Evolutionary conservation across 2,113 vertebrate species (phyloP).

Genomic region (Haemorhous mexicanus): DNA sequence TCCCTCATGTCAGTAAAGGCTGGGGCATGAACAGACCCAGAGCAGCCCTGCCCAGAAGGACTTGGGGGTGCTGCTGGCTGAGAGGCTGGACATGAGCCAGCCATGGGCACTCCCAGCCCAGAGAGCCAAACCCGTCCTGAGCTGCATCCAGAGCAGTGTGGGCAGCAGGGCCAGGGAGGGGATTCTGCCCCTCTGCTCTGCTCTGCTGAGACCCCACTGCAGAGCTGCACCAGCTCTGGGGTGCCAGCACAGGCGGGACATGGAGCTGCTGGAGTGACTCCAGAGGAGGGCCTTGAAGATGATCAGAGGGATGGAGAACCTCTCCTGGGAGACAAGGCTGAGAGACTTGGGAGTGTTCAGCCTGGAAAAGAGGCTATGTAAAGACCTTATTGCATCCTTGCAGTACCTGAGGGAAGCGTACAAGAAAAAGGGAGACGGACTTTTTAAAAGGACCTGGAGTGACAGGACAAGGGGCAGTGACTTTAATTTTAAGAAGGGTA

Average conservation of each 20-base stretch:
- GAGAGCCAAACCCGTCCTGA: not conserved
- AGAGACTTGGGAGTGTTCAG: not conserved
- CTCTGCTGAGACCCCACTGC: not conserved
- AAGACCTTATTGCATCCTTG: not conserved
- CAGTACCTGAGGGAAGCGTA: not conserved
- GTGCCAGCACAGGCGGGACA: not conserved
- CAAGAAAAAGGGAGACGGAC: not conserved
- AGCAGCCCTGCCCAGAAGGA: not conserved
- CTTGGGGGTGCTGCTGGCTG: not conserved
- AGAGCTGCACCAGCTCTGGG: not conserved
- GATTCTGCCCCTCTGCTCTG: not conserved
- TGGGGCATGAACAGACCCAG: not conserved
- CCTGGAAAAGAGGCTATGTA: not conserved
- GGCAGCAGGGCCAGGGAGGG: not conserved
- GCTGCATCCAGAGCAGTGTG: not conserved
- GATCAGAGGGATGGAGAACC: not conserved
- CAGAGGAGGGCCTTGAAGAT: fast-evolving
- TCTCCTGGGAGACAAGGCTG: not conserved
- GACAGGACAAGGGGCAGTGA: not conserved
- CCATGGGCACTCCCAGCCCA: not conserved
- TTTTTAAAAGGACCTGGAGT: not conserved
- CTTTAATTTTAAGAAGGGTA: not conserved
- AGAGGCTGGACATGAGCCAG: not conserved
- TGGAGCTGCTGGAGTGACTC: fast-evolving
- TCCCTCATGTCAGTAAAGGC: fast-evolving